Conservation (phyloP, 2,888 invertebrate species). For the Netelia melanura region DNA sequence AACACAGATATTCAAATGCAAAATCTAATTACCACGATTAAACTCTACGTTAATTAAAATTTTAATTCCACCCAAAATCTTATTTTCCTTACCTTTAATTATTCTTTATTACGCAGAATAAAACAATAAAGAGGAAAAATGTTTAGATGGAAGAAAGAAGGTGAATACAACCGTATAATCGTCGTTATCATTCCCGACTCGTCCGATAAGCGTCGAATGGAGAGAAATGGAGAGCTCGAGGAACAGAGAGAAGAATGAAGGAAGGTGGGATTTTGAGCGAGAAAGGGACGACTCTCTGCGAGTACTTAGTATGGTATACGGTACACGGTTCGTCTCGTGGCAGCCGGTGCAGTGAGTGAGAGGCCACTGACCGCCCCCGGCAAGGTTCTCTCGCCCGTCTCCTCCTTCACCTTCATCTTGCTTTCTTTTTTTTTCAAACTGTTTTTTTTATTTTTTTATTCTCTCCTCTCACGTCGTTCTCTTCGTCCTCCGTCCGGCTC, state of each 20-base stretch:
- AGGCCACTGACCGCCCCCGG: conserved; percentile 84
- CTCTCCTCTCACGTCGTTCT: conserved; percentile 72
- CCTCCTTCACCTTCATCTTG: conserved; percentile 64
- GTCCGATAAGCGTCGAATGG: conserved; percentile 52
- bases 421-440: conserved; percentile 20
- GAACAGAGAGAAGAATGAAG: conserved; percentile 1
- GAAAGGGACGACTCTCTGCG: conserved; percentile 29
- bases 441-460: conserved; percentile 68
- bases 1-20: no score
- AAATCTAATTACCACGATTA: no score
- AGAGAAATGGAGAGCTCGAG: conserved; percentile 24
- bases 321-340: conserved; percentile 70
- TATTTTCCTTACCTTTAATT: no score
- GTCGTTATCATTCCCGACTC: conserved; percentile 75
- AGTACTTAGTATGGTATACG: conserved; percentile 17
- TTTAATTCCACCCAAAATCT: no score
- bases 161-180: conserved; percentile 69
- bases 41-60: no score
- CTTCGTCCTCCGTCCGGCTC: conserved; percentile 24
- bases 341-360: conserved; percentile 77
- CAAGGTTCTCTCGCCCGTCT: conserved; percentile 80
- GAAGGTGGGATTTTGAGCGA: conserved; percentile 36
- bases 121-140: neutral
- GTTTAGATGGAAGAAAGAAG: neutral
- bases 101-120: no score